These are phyloP conservation scores for Clepsis dumicolana DNA, from an alignment of 2,888 invertebrate genomes.

Conservation along the genomic window DNA sequence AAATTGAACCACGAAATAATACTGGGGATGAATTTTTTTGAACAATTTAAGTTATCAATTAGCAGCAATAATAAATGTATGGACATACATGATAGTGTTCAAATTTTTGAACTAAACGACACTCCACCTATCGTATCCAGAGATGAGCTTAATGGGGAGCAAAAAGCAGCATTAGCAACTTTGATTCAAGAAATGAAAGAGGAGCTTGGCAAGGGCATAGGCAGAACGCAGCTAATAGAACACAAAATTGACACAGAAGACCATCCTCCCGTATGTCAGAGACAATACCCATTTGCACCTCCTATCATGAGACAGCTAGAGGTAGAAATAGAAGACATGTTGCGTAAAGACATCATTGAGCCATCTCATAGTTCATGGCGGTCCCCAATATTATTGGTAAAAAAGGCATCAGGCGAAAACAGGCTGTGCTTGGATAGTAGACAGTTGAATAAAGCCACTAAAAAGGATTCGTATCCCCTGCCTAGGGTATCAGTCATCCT, in stretches of 20 bases:
- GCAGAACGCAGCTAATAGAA: background rate
- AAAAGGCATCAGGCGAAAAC: conserved; percentile 29
- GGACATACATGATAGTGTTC: background rate
- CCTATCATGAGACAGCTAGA: conserved; percentile 21
- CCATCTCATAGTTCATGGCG: conserved; percentile 42
- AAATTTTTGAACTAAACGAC: background rate
- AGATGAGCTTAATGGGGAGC: background rate
- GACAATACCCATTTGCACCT: conserved; percentile 35
- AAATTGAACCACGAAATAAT: background rate
- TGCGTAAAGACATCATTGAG: conserved; percentile 25
- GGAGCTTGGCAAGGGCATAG: background rate
- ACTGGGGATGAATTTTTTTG: background rate
- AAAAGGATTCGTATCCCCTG: conserved; percentile 32
- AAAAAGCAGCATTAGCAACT: background rate
- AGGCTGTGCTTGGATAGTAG: conserved; percentile 46
- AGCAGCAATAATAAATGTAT: background rate
- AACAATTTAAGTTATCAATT: background rate
- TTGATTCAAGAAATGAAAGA: background rate
- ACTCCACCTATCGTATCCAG: background rate
- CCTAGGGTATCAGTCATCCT: conserved; percentile 17
- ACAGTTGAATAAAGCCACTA: conserved; percentile 44
- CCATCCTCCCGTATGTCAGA: conserved; percentile 17
- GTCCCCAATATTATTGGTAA: conserved; percentile 36
- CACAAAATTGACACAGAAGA: conserved; percentile 10
- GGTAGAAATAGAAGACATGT: conserved; percentile 18